Conservation (phyloP, 2,888 invertebrate species). For the Mythimna vitellina region DNA sequence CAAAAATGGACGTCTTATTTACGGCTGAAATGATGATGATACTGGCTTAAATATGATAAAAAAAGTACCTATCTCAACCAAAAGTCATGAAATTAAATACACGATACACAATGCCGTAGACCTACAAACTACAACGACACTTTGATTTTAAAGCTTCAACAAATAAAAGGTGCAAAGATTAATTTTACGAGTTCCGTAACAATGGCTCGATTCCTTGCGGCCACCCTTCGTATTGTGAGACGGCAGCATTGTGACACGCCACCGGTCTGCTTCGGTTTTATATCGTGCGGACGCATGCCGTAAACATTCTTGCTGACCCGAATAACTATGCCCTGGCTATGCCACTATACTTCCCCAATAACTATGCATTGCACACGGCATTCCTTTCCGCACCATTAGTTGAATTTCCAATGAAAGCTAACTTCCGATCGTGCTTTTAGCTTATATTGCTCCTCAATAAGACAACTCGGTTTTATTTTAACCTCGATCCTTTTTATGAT, state of each 20-base stretch:
- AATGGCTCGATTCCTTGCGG: constrained; percentile 38
- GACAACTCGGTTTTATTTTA: no score
- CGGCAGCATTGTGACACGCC: constrained; percentile 63
- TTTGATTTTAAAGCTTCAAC: constrained; percentile 31
- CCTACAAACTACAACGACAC: constrained; percentile 10
- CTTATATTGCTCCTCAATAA: background rate
- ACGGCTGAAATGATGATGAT: no score
- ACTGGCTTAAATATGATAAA: no score
- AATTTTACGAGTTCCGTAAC: constrained; percentile 49
- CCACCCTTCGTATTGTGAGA: constrained; percentile 53
- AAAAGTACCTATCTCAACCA: background rate
- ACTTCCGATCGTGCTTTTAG: constrained; percentile 23
- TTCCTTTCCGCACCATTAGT: constrained; percentile 70
- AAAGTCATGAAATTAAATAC: constrained; percentile 12
- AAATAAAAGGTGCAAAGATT: constrained; percentile 45
- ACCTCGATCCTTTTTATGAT: no score
- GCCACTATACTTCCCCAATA: constrained; percentile 70
- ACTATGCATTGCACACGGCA: constrained; percentile 71
- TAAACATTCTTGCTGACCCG: constrained; percentile 72
- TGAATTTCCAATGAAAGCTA: constrained; percentile 65
- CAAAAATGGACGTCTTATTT: no score
- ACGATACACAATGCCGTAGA: background rate
- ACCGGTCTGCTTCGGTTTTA: constrained; percentile 66
- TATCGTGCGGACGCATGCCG: constrained; percentile 62
- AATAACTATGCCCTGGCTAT: constrained; percentile 70